These are phyloP conservation scores for Etheostoma nigrum DNA, from an alignment of 2,797 vertebrate genomes.

Conservation along the genomic window DNA sequence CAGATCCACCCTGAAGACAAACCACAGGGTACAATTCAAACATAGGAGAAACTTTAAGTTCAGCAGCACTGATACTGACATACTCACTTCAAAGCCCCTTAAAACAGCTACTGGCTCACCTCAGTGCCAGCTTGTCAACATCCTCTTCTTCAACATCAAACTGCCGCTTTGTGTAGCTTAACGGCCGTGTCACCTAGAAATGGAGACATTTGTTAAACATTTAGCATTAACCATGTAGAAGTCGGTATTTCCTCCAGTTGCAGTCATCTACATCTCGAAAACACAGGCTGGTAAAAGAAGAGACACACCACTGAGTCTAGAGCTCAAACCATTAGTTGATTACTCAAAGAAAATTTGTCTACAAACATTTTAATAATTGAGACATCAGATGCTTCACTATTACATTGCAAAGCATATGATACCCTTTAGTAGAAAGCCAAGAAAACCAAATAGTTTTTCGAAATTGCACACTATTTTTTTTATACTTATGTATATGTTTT, in stretches of 20 bases:
- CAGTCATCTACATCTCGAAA: not conserved
- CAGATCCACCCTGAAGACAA: constrained; percentile 91
- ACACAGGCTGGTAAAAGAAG: not conserved
- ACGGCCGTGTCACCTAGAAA: constrained; percentile 91
- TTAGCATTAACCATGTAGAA: not conserved
- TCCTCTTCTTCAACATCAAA: constrained; percentile 99
- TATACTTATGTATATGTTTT: not conserved
- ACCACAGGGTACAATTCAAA: constrained; percentile 15
- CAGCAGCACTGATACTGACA: not conserved
- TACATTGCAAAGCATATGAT: not conserved
- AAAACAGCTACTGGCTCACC: constrained; percentile 79
- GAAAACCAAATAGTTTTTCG: not conserved
- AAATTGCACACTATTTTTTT: not conserved
- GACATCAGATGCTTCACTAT: not conserved
- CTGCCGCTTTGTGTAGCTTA: constrained; percentile 95
- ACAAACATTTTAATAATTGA: not conserved
- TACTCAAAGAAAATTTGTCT: not conserved
- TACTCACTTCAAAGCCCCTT: not conserved
- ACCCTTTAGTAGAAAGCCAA: not conserved
- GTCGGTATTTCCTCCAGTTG: not conserved
- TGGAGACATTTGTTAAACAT: not conserved
- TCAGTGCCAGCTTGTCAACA: constrained; percentile 96
- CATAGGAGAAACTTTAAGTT: not conserved
- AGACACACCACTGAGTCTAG: not conserved
- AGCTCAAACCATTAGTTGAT: not conserved